Conservation (phyloP, 30 jellyfish, hydroid and myxozoan species). For the Chrysaora quinquecirrha region DNA sequence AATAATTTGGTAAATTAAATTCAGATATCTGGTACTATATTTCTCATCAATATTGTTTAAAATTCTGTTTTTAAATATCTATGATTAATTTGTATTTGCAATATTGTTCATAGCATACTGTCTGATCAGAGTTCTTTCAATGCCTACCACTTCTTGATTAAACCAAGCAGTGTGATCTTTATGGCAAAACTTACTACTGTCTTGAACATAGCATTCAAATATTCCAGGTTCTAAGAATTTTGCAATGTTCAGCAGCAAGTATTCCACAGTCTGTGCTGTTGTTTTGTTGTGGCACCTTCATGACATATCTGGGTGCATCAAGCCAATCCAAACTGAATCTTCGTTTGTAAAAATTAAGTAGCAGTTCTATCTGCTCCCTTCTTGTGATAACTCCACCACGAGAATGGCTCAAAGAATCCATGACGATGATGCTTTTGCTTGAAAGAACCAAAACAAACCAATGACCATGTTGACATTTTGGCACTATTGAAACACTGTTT, state of each 20-base stretch:
- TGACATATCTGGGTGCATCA: not conserved
- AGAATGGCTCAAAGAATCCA: conserved; percentile 54
- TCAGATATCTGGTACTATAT: too few relatives aligned
- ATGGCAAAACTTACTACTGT: not conserved
- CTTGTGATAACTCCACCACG: conserved; percentile 10
- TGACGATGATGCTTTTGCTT: conserved; percentile 21
- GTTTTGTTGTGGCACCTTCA: conserved; percentile 35
- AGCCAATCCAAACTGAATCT: not conserved
- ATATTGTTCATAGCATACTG: too few relatives aligned
- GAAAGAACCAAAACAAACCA: conserved; percentile 34
- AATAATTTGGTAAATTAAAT: conserved; percentile 1
- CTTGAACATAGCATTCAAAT: not conserved
- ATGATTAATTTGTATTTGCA: too few relatives aligned
- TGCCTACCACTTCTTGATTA: too few relatives aligned
- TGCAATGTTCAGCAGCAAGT: conserved; percentile 16
- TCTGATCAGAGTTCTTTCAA: too few relatives aligned
- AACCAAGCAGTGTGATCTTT: too few relatives aligned
- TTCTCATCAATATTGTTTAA: too few relatives aligned
- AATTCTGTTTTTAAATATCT: too few relatives aligned
- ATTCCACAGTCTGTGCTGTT: conserved; percentile 44
- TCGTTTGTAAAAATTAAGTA: not conserved
- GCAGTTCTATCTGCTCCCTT: not conserved
- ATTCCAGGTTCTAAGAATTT: conserved; percentile 3
- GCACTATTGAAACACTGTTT: conserved; percentile 30
- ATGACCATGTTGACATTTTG: conserved; percentile 35